Conservation (phyloP, 2,113 vertebrate genomes). For the Chroicocephalus ridibundus region DNA sequence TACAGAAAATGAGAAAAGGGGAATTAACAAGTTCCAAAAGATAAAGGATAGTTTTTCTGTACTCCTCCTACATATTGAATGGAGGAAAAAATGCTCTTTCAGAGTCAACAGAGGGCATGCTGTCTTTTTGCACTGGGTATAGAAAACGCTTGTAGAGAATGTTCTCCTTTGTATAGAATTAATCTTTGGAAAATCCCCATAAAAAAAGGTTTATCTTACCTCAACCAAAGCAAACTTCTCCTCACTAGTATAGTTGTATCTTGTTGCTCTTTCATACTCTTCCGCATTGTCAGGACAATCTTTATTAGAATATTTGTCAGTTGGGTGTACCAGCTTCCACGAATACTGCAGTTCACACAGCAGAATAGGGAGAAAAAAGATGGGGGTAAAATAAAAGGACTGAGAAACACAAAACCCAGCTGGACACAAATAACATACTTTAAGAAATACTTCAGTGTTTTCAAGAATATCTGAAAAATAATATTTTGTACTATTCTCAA, state of each 20-base stretch:
- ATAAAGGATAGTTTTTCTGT: background rate
- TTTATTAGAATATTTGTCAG: conserved; percentile 91
- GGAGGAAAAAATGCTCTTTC: background rate
- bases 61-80: background rate
- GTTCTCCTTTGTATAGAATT: background rate
- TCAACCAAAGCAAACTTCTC: conserved; percentile 91
- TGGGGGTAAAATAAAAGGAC: background rate
- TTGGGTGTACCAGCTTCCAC: conserved; percentile 89
- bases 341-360: conserved; percentile 76
- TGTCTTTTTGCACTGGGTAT: background rate
- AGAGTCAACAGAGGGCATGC: background rate
- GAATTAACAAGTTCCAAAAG: background rate
- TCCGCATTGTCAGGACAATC: conserved; percentile 89
- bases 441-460: background rate
- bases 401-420: background rate
- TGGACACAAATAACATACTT: background rate
- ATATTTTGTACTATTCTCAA: background rate
- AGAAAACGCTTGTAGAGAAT: background rate
- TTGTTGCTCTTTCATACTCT: conserved; percentile 87
- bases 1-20: background rate
- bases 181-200: background rate
- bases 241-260: conserved; percentile 89
- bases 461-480: background rate
- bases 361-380: background rate
- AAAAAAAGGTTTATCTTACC: conserved; percentile 58